phyloP scores from a whole-genome alignment of 2,113 vertebrate genomes.

The Xenopus tropicalis region DNA sequence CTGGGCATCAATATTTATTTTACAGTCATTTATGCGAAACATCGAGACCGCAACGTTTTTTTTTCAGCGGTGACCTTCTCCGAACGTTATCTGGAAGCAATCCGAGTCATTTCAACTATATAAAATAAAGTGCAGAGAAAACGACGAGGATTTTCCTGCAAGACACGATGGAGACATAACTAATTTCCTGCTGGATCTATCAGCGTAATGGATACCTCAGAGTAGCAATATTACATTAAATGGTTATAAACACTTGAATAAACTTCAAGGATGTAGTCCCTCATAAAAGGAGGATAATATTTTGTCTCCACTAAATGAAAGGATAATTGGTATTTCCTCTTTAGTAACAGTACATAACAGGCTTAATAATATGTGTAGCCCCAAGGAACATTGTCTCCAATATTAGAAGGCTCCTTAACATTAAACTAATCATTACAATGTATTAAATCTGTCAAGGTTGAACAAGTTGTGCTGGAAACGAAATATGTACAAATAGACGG shows the following conservation, averaged over 20 bases:
- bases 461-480: slow-evolving; percentile 2
- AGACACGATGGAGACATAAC: slow-evolving; percentile 77
- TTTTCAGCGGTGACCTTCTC: slow-evolving; percentile 35
- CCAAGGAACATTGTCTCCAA: slow-evolving; percentile 62
- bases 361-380: slow-evolving; percentile 74
- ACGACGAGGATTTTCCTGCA: slow-evolving; percentile 69
- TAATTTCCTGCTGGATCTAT: slow-evolving; percentile 82
- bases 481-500: slow-evolving; percentile 15
- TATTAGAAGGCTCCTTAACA: slow-evolving; percentile 64
- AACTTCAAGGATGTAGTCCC: slow-evolving; percentile 80
- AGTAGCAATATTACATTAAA: slow-evolving; percentile 83
- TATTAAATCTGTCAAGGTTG: slow-evolving; percentile 43
- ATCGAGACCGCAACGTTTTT: slow-evolving; percentile 17
- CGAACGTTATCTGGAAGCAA: slow-evolving; percentile 50
- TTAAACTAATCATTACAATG: slow-evolving; percentile 65
- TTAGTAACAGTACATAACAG: slow-evolving; percentile 77
- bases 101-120: slow-evolving; percentile 67
- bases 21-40: slow-evolving; percentile 20
- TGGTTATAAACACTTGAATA: slow-evolving; percentile 82
- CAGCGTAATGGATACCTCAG: slow-evolving; percentile 79
- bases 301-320: slow-evolving; percentile 81
- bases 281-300: slow-evolving; percentile 80
- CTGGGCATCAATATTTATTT: slow-evolving; percentile 9
- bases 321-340: slow-evolving; percentile 80
- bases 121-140: slow-evolving; percentile 70